Conservation (phyloP, 1,140 invertebrate genomes). For the Cepaea nemoralis region DNA sequence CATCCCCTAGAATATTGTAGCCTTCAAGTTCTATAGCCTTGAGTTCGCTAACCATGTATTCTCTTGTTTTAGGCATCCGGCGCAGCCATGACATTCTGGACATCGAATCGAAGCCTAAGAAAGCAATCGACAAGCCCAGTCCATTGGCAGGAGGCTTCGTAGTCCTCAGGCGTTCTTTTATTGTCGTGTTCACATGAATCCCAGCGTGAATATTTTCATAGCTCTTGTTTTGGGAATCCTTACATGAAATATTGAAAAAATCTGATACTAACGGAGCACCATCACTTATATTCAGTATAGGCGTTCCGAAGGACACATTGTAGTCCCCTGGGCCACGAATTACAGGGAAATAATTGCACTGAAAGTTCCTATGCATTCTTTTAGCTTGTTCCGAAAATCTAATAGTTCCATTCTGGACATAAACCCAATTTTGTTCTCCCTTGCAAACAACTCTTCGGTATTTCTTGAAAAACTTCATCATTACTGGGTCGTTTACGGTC, state of each 20-base stretch:
- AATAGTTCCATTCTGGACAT: constrained; percentile 52
- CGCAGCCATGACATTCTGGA: constrained; percentile 88
- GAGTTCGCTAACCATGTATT: constrained; percentile 81
- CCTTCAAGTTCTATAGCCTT: constrained; percentile 82
- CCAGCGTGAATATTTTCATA: constrained; percentile 63
- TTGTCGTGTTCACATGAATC: constrained; percentile 49
- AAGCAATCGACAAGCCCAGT: constrained; percentile 83
- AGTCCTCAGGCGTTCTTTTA: constrained; percentile 32
- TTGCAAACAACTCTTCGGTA: constrained; percentile 77
- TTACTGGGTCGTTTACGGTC: constrained; percentile 78
- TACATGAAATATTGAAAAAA: constrained; percentile 60
- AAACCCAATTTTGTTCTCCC: constrained; percentile 69
- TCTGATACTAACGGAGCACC: constrained; percentile 51
- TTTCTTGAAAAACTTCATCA: constrained; percentile 79
- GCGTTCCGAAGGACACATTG: constrained; percentile 30
- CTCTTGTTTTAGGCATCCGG: constrained; percentile 85
- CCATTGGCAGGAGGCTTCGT: constrained; percentile 17
- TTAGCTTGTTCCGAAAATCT: constrained; percentile 43
- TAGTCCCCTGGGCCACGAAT: constrained; percentile 47
- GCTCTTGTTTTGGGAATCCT: constrained; percentile 43
- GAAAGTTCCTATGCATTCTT: constrained; percentile 51
- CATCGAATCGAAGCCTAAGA: constrained; percentile 92
- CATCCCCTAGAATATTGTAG: constrained; percentile 94
- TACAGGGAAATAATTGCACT: constrained; percentile 55
- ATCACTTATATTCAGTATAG: constrained; percentile 48